phyloP scores from a whole-genome alignment of 2,888 invertebrate genomes.

The Anthoptus insignis region DNA sequence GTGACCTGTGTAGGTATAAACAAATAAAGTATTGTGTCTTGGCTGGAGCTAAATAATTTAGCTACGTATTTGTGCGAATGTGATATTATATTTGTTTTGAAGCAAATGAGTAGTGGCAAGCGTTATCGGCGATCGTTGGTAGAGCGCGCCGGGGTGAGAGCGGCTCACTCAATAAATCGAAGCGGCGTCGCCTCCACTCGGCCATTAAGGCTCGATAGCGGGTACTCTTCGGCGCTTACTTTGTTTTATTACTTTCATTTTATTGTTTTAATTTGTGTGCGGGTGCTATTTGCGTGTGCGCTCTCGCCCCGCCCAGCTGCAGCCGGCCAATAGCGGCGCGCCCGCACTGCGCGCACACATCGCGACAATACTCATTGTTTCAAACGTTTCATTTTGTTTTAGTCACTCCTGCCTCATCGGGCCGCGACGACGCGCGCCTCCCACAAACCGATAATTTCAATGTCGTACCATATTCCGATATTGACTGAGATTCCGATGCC shows the following conservation, averaged over 20 bases:
- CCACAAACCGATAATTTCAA: slow-evolving; percentile 84
- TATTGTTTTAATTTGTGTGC: slow-evolving; percentile 87
- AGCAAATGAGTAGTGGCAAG: slow-evolving; percentile 29
- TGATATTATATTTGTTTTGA: slow-evolving; percentile 14
- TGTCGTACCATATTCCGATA: slow-evolving; percentile 80
- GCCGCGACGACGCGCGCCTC: slow-evolving; percentile 68
- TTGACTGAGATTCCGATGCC: slow-evolving; percentile 84
- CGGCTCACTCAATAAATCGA: slow-evolving; percentile 74
- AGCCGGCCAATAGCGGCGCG: slow-evolving; percentile 68
- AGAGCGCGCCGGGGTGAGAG: slow-evolving; percentile 53
- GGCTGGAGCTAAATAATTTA: too few relatives aligned
- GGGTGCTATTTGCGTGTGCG: slow-evolving; percentile 86
- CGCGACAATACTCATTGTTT: slow-evolving; percentile 85
- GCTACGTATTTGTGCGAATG: too few relatives aligned
- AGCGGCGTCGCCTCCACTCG: slow-evolving; percentile 73
- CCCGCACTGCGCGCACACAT: slow-evolving; percentile 63
- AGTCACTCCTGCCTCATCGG: slow-evolving; percentile 69
- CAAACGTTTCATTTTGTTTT: slow-evolving; percentile 80
- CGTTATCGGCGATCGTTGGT: slow-evolving; percentile 23
- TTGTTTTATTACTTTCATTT: slow-evolving; percentile 86
- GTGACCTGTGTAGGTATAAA: too few relatives aligned
- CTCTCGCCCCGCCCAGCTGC: slow-evolving; percentile 75
- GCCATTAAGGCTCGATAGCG: slow-evolving; percentile 83
- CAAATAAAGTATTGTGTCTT: too few relatives aligned
- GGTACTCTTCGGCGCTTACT: slow-evolving; percentile 76